These are phyloP conservation scores for Sinotaia quadrata DNA, from an alignment of 2,888 invertebrate species.

Conservation along the genomic window DNA sequence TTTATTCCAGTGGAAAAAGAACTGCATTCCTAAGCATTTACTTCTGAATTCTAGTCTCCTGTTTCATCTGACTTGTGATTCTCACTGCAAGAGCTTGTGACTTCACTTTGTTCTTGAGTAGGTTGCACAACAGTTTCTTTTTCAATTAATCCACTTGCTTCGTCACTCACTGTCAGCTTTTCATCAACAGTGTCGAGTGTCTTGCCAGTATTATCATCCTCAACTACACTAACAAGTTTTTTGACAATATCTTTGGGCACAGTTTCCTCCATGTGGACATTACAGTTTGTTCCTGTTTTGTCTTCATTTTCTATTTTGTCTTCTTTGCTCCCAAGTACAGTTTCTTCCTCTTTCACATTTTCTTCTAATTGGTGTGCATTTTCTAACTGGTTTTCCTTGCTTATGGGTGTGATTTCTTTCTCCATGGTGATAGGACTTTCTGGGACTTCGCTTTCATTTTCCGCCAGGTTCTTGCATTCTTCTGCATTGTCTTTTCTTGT, in stretches of 20 bases:
- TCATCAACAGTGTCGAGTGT: background rate
- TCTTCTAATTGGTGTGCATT: too few species aligned
- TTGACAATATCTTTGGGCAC: background rate
- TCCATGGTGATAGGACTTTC: too few species aligned
- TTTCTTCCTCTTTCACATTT: too few species aligned
- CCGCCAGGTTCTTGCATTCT: background rate
- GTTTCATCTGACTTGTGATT: too few species aligned
- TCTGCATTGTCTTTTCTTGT: background rate
- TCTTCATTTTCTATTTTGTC: slow-evolving; percentile 8
- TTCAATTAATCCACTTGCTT: background rate
- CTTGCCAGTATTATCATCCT: background rate
- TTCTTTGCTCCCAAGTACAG: slow-evolving; percentile 14
- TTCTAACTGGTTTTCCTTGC: too few species aligned
- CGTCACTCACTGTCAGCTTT: background rate
- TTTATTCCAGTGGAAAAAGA: too few species aligned
- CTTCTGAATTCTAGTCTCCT: too few species aligned
- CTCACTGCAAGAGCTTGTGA: background rate
- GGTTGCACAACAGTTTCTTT: background rate
- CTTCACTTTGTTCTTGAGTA: background rate
- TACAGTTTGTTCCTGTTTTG: background rate
- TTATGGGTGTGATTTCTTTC: too few species aligned
- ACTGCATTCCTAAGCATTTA: too few species aligned
- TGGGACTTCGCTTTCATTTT: too few species aligned
- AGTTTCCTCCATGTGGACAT: too few species aligned
- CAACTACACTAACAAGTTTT: background rate